Evolutionary conservation across 1,140 invertebrate species (phyloP).

Genomic region (Tetragnatha versicolor): DNA sequence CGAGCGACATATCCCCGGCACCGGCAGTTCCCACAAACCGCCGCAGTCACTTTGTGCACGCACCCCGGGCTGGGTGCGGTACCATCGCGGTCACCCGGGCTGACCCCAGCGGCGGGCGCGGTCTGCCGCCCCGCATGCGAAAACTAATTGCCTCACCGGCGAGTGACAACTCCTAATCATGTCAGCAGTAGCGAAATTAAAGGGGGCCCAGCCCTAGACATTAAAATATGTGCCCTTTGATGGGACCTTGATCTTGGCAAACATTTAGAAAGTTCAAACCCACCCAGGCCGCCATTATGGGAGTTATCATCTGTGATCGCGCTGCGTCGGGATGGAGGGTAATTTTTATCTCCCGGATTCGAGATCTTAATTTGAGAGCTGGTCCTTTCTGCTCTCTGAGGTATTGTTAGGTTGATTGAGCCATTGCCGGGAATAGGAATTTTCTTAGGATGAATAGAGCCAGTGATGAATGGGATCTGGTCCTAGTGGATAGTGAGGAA

Average conservation of each 20-base stretch:
- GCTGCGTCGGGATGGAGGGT: no score
- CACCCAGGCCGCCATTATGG: no score
- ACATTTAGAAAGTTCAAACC: slow-evolving; percentile 48
- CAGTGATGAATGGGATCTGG: no score
- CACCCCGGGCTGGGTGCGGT: slow-evolving; percentile 26
- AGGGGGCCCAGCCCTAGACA: slow-evolving; percentile 43
- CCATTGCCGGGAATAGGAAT: no score
- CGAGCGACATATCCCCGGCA: background rate
- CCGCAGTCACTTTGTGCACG: slow-evolving; percentile 33
- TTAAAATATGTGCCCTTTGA: slow-evolving; percentile 37
- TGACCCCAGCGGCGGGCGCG: slow-evolving; percentile 39
- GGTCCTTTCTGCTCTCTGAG: no score
- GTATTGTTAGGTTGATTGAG: no score
- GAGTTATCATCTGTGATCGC: no score
- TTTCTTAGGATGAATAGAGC: no score
- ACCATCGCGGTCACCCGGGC: slow-evolving; percentile 47
- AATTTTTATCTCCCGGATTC: no score
- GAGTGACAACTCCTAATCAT: slow-evolving; percentile 53
- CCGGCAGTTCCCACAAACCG: background rate
- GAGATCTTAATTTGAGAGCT: no score
- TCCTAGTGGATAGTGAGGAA: no score
- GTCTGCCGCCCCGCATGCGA: slow-evolving; percentile 33
- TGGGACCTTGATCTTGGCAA: slow-evolving; percentile 37
- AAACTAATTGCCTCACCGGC: slow-evolving; percentile 46
- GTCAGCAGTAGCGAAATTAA: slow-evolving; percentile 55